These are phyloP conservation scores for Lasioglossum figueresi DNA, from an alignment of 2,888 invertebrate species.

Conservation along the genomic window DNA sequence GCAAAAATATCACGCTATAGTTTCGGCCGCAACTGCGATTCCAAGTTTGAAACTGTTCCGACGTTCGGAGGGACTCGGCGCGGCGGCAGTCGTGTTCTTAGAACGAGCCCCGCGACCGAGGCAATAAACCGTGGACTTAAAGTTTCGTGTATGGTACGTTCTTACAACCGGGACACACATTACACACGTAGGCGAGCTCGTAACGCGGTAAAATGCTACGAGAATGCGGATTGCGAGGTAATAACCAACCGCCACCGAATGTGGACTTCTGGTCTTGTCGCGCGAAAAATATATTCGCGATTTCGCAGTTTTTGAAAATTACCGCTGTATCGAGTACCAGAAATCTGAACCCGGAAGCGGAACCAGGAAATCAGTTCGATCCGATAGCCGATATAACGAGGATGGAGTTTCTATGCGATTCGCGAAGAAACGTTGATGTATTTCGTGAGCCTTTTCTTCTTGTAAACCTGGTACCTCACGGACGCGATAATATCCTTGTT, in stretches of 20 bases:
- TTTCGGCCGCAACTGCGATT: conserved; percentile 25
- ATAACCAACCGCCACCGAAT: conserved; percentile 42
- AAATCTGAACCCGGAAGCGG: background rate
- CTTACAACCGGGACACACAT: conserved; percentile 53
- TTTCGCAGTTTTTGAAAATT: conserved; percentile 26
- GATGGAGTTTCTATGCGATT: background rate
- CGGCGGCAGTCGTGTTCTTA: conserved; percentile 34
- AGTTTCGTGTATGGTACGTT: conserved; percentile 49
- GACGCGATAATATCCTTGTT: too few relatives aligned
- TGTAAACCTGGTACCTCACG: too few relatives aligned
- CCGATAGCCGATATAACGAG: background rate
- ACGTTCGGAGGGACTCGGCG: conserved; percentile 18
- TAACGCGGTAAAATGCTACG: conserved; percentile 48
- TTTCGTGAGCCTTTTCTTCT: too few relatives aligned
- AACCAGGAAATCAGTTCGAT: conserved; percentile 19
- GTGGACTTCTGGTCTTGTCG: conserved; percentile 34
- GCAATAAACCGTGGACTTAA: conserved; percentile 54
- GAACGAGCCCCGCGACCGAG: conserved; percentile 24
- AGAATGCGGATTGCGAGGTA: conserved; percentile 34
- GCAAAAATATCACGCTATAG: conserved; percentile 49
- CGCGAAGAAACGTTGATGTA: background rate
- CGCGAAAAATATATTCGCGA: conserved; percentile 32
- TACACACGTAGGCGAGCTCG: conserved; percentile 37
- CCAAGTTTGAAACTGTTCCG: conserved; percentile 49
- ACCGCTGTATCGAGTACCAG: background rate